Evolutionary conservation across 2,888 invertebrate genomes (phyloP), one percentile per base, ranked within the genome.

Genomic region (Temnothorax ravouxi): DNA sequence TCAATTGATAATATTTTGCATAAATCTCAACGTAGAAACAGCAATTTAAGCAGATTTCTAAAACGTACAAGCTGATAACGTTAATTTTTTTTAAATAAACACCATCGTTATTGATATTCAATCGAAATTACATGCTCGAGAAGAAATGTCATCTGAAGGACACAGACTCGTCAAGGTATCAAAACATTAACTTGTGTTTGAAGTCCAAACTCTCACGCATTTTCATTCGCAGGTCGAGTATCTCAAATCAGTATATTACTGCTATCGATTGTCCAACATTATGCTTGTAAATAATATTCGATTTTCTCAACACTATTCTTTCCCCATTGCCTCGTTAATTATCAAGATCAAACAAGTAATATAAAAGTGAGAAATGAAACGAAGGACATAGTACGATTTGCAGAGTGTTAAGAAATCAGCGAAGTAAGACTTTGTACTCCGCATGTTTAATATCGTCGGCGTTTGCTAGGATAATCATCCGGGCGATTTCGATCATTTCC

Each of bases 391-490:
- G 74, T 84, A 59, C 61, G 69, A 87, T 69, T 54, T 61, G 83
- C 34, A 86, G 52, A 69, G 50, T 61, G 18, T 84, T 44, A 44
- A 74, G 25, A 21, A 72, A 59, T 74, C 54, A 75, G 62, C 59
- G 74, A 82, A 71, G 56, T 69, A 82, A 54, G 8, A 29, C 76
- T 54, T 62, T 25, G 71, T 74, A 87, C 72, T 86, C 77, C 34
- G 54, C 47, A 62, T 88, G 18, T 41, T 90, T 96, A 96, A 94
- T 96, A 96, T 89, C 96, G 96, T 93, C 96, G 96, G 91, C 96
- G 96, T 95, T 96, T 96, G 95, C 96, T 96, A 92, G 96, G 96
- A 95, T 95, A 96, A 95, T 96, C 96, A 95, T 96, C 96, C 94
- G 95, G 96, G 94, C 96, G 96, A 86, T 96, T 96, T 95, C 96